These are phyloP conservation scores for Anseranas semipalmata DNA, from an alignment of 2,113 vertebrate species.

Conservation along the genomic window DNA sequence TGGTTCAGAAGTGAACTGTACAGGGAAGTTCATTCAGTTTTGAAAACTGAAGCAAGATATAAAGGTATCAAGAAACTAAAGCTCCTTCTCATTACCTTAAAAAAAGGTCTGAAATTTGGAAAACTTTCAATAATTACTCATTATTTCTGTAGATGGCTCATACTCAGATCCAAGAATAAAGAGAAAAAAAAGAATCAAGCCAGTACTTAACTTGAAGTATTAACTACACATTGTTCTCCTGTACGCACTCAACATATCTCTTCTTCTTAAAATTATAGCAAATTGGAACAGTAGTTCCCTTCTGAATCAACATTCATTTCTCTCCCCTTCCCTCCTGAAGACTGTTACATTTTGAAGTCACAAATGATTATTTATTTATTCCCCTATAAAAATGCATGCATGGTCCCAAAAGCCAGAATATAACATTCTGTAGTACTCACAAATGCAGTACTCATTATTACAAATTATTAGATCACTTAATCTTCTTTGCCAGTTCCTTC, in stretches of 20 bases:
- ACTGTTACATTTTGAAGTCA: constrained; percentile 63
- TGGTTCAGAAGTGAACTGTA: constrained; percentile 46
- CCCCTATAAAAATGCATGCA: constrained; percentile 64
- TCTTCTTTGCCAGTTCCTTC: constrained; percentile 48
- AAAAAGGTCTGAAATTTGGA: constrained; percentile 19
- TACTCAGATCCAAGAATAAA: constrained; percentile 63
- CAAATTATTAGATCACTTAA: constrained; percentile 72
- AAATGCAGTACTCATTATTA: constrained; percentile 55
- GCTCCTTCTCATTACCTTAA: neutral
- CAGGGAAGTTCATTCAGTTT: neutral
- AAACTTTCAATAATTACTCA: constrained; percentile 54
- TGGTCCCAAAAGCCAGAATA: constrained; percentile 44
- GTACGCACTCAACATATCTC: constrained; percentile 40
- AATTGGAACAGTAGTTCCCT: constrained; percentile 44
- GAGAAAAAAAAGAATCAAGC: constrained; percentile 45
- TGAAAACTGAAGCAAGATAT: neutral
- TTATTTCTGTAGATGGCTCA: constrained; percentile 52
- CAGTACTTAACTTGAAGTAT: constrained; percentile 61
- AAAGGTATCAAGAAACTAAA: neutral
- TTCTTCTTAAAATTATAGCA: constrained; percentile 63
- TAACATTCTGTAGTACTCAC: constrained; percentile 28
- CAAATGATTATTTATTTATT: constrained; percentile 70
- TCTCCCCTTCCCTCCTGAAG: constrained; percentile 22
- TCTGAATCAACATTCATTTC: constrained; percentile 55
- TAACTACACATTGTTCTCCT: constrained; percentile 46